phyloP scores from a whole-genome alignment of 2,888 invertebrate species.

The Agriopis aurantiaria region DNA sequence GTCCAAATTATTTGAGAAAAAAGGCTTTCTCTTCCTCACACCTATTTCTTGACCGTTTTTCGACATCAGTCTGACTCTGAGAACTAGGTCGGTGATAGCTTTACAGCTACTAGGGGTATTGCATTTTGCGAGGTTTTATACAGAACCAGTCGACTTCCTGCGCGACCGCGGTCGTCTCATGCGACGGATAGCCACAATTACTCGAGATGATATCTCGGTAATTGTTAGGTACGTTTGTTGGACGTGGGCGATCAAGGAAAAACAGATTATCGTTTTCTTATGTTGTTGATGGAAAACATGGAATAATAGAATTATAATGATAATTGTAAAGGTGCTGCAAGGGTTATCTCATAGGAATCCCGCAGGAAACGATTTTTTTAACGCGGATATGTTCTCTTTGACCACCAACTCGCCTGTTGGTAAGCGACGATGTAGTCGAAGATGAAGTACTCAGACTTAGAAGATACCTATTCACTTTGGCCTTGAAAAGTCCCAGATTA shows the following conservation, averaged over 20 bases:
- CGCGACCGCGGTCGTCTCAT: constrained; percentile 3
- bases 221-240: constrained; percentile 16
- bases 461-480: too few relatives aligned
- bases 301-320: neutral
- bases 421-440: too few relatives aligned
- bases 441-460: too few relatives aligned
- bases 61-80: neutral
- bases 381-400: neutral
- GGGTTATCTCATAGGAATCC: neutral
- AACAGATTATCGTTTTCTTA: constrained; percentile 4
- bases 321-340: neutral
- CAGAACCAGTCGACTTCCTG: constrained; percentile 7
- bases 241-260: constrained; percentile 20
- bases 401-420: too few relatives aligned
- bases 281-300: neutral
- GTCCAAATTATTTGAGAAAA: too few relatives aligned
- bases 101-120: neutral
- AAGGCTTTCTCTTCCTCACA: too few relatives aligned
- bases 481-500: too few relatives aligned
- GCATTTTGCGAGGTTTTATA: constrained; percentile 3
- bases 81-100: neutral
- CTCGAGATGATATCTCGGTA: constrained; percentile 19
- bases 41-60: neutral
- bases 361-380: neutral
- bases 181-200: constrained; percentile 23